Evolutionary conservation across 2,888 invertebrate species (phyloP), one percentile per base, ranked within the genome.

Genomic region (Sarcophaga caerulescens): DNA sequence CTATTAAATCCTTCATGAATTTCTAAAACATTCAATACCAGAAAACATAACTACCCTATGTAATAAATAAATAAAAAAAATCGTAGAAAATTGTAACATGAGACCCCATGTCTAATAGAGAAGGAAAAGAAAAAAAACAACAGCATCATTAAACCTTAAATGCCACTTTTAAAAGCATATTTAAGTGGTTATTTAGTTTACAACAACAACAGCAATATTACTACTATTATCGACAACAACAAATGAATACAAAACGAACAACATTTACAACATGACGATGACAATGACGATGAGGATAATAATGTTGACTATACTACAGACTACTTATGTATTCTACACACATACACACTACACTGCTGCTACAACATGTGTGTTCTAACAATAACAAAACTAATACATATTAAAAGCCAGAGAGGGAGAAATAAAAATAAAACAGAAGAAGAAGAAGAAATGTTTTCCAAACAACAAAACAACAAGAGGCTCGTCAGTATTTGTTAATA

Each of bases 71-170:
- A 52, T 12, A 52, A 52, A 17, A 47, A 0, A 17, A 52, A 52
- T 14, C 52, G 52, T 4, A 17, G 17, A 52, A 52, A 52, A 52
- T 14, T 10, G 52, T 52, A 52, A 52, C 17, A 52, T 17, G 52
- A 52, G 35, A 52, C 17, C 17, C 17, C 52, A 52, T 52, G 52
- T 52, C 52, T 14, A 52, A 52, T 14, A 52, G 17, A 52, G 17
- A 52, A 52, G 1, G 1, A 52, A 17, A 0, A 14, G 0, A 1
- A 4, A 52, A 52, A 52, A 76, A 79, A 76, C 77, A 85, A 78
- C 87, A 88, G 81, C 87, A 88, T 86, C 84, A 85, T 88, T 87
- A 85, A 86, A 79, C 81, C 88, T 79, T 81, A 87, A 87, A 85
- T 81, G 71, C 77, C 79, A 86, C 85, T 88, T 79, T 77, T 57